These are phyloP conservation scores for Silvanus unidentatus DNA, from an alignment of 2,888 invertebrate species.

Conservation along the genomic window DNA sequence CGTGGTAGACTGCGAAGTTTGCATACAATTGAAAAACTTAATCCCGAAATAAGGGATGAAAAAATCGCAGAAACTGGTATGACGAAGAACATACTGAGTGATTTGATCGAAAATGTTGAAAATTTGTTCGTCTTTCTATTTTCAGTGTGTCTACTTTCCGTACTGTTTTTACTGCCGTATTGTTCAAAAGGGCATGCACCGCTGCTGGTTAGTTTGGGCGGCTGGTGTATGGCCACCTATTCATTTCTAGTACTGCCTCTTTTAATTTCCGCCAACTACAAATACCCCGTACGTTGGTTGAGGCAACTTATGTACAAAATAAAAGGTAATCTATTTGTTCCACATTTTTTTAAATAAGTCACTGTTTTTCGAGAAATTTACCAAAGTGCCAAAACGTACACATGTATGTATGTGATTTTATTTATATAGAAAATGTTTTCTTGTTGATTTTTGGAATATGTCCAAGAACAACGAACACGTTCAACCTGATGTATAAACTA, in stretches of 20 bases:
- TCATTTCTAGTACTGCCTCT: conserved; percentile 63
- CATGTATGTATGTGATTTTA: not conserved
- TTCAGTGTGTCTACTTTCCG: conserved; percentile 62
- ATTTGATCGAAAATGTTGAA: no score
- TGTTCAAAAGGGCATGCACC: conserved; percentile 55
- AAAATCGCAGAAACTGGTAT: conserved; percentile 65
- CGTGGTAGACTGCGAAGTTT: conserved; percentile 54
- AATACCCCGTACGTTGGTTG: conserved; percentile 60
- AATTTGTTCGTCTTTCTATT: conserved; percentile 21
- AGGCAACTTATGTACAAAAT: conserved; percentile 51
- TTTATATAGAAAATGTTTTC: no score
- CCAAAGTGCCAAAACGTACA: not conserved
- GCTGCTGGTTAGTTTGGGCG: conserved; percentile 54
- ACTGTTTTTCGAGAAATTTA: not conserved
- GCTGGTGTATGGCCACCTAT: conserved; percentile 56
- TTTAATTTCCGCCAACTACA: conserved; percentile 63
- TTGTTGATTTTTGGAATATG: no score
- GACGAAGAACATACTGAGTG: conserved; percentile 19
- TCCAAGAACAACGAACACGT: no score
- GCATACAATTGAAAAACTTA: conserved; percentile 58
- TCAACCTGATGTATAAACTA: no score
- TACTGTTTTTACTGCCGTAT: conserved; percentile 60
- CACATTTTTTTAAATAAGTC: no score
- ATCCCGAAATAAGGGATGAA: conserved; percentile 57
- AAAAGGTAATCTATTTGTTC: conserved; percentile 49